Evolutionary conservation across 1,140 invertebrate species (phyloP), one percentile per base, ranked within the genome.

Genomic region (Neomicropteryx cornuta): DNA sequence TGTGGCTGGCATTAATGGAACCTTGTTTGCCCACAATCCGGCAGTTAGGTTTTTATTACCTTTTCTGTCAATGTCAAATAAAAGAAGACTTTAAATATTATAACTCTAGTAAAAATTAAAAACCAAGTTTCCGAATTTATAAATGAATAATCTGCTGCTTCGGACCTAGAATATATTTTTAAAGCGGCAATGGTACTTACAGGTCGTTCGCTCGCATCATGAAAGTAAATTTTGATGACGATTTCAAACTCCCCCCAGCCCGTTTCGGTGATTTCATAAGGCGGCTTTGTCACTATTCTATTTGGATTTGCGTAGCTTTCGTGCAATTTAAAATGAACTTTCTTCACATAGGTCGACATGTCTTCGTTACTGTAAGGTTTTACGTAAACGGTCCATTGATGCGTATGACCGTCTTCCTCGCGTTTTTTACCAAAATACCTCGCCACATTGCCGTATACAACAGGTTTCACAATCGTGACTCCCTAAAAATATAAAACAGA

Each of bases 181-280:
- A 27, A 27, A 8, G 24, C 8, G n/a, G 24, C 8, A 8, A 8
- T 27, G n/a, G 41, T 43, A 76, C 75, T 81, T 66, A 93, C 93
- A 20, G 88, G 86, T 66, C 88, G 72, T 68, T 97, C 96, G 60
- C 93, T 95, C 4, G 89, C 85, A 73, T 99, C 97, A 55, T 91
- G 81, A 54, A 99, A 99, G 65, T 92, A 94, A 38, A 99, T 91
- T 62, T 98, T 97, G 16, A 99, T 97, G 18, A 92, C 84, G 47
- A 99, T 87, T 67, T 99, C 97, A 69, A 99, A 99, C 69, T 99
- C 97, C 51, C 97, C 97, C 96, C 97, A 99, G 2, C 96, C 97
- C 34, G 96, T 99, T 69, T 99, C 97, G 1, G 84, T 92, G 1
- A 99, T 77, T 72, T 98, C 93, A 60, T 96, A 99, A 0, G 96